These are phyloP conservation scores for Cephalopachus bancanus DNA, from an alignment of 2,797 vertebrate genomes.

Conservation along the genomic window DNA sequence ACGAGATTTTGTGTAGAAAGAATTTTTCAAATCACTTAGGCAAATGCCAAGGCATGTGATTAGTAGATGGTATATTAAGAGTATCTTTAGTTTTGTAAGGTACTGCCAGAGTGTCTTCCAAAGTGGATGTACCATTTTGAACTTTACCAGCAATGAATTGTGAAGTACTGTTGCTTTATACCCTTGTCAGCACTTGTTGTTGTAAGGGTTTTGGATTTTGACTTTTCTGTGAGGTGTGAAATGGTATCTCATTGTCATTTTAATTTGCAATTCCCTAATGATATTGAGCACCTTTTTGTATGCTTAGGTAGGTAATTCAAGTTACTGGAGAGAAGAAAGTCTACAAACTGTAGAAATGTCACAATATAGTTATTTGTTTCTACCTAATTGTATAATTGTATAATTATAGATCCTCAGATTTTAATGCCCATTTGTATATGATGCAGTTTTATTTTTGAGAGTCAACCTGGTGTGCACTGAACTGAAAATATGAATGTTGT, in stretches of 20 bases:
- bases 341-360: not conserved
- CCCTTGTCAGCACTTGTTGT: not conserved
- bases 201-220: not conserved
- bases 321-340: not conserved
- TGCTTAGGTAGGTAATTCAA: not conserved
- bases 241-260: not conserved
- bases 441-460: not conserved
- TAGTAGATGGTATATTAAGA: not conserved
- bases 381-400: not conserved
- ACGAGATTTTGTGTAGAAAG: not conserved
- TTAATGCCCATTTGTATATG: not conserved
- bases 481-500: not conserved
- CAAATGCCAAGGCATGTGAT: not conserved
- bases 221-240: not conserved
- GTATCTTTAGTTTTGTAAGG: not conserved
- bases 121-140: not conserved
- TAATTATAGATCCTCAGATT: not conserved
- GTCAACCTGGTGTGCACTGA: not conserved
- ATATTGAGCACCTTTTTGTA: not conserved
- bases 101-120: not conserved
- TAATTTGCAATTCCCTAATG: not conserved
- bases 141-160: too few relatives aligned
- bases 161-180: not conserved
- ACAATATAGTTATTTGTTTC: not conserved
- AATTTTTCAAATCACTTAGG: not conserved